Base-by-base conservation (phyloP, 1,140 invertebrate species). In the Musca domestica region DNA sequence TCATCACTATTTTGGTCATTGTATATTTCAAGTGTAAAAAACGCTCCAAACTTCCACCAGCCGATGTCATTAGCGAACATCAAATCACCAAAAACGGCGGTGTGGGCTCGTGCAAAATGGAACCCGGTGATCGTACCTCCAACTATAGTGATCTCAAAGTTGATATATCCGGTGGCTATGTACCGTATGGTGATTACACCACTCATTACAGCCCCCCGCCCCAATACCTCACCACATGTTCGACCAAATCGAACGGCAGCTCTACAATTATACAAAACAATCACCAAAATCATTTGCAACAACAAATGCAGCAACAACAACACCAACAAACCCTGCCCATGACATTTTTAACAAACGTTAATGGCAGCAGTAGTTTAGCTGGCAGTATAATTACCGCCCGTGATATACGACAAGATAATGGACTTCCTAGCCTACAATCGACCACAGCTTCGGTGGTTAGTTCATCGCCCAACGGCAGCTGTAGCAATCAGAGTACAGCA, bases 111-210 rank as follows among this genome's bases (percentile, higher is more conserved):
- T 76, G 75, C 61, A 80, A 80, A 65, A 66, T 80, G 67, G 78
- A 81, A 73, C 90, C 94, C 72, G 92, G 91, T 66, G 94, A 96
- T 81, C 86, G 91, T 68, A 95, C 92, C 76, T 96, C 94, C 66
- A 94, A 95, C 78, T 93, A 95, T 77, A 95, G 94, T 69, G 94
- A 95, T 83, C 84, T 95, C 76, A 96, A 96, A 83, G 86, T 94
- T 67, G 94, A 96, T 83, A 87, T 95, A 63, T 85, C 93, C 69
- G 93, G 94, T 22, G 92, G 93, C 20, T 95, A 95, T 81, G 92
- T 95, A 56, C 92, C 92, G 9, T 95, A 95, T 82, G 91, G 92
- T 25, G 93, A 95, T 77, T 95, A 95, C 80, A 85, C 86, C 48
- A 81, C 78, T 10, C 84, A 91, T 68, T 95, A 95, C 84, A 93